phyloP scores from a whole-genome alignment of 2,797 vertebrate genomes.

The Clarias platycephalus region DNA sequence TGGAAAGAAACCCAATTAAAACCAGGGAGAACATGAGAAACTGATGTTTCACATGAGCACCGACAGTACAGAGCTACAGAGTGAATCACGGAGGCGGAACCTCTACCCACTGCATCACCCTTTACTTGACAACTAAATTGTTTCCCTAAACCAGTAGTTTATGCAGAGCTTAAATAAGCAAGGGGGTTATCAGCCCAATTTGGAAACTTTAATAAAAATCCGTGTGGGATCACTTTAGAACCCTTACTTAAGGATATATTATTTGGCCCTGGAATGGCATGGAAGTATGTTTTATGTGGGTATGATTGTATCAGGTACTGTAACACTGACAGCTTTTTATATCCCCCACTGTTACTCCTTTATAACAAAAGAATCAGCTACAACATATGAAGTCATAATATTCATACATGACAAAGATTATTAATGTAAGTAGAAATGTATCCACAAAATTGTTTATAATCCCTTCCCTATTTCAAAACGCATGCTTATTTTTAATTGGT shows the following conservation, averaged over 20 bases:
- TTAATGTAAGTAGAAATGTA: not conserved
- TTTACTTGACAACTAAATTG: not conserved
- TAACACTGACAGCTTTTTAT: not conserved
- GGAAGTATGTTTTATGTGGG: not conserved
- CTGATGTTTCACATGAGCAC: not conserved
- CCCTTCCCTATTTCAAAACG: not conserved
- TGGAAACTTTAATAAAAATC: not conserved
- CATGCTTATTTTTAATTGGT: not conserved
- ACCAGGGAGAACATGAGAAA: not conserved
- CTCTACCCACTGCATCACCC: not conserved
- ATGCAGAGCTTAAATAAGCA: not conserved
- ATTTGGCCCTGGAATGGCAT: not conserved
- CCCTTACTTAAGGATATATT: not conserved
- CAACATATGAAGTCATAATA: conserved; percentile 23
- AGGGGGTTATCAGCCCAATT: not conserved
- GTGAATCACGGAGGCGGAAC: not conserved
- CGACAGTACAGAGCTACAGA: not conserved
- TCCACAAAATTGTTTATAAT: not conserved
- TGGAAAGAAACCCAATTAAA: not conserved
- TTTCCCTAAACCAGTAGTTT: not conserved
- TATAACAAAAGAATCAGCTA: not conserved
- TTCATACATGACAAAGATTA: not conserved
- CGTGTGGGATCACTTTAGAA: not conserved
- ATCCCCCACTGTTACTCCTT: not conserved
- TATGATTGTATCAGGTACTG: not conserved